Evolutionary conservation across 1,140 invertebrate species (phyloP).

Genomic region (Nasonia giraulti): DNA sequence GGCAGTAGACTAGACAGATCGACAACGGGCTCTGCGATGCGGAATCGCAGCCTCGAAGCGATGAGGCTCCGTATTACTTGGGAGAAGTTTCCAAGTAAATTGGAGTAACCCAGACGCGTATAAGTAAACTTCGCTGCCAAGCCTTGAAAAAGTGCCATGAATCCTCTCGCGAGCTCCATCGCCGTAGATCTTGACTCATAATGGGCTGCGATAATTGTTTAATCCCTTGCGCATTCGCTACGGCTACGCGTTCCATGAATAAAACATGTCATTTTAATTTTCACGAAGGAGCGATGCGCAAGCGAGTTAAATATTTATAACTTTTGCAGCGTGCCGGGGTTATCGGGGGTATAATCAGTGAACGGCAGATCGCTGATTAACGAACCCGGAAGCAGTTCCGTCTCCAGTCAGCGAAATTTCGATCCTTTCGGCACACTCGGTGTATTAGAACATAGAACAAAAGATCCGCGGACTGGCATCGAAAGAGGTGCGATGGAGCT

Average conservation of each 20-base stretch:
- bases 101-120: neutral
- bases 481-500: neutral
- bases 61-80: neutral
- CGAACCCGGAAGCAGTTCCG: too few species aligned
- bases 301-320: neutral
- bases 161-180: too few species aligned
- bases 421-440: too few species aligned
- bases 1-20: neutral
- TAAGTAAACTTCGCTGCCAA: neutral
- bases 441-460: neutral
- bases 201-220: neutral
- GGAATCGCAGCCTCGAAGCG: neutral
- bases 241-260: too few species aligned
- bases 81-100: neutral
- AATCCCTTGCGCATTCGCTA: too few species aligned
- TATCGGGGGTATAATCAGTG: too few species aligned
- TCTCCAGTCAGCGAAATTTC: too few species aligned
- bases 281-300: too few species aligned
- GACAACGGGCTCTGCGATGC: neutral
- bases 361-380: too few species aligned
- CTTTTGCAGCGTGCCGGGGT: too few species aligned
- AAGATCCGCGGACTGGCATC: neutral
- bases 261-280: too few species aligned
- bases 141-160: neutral
- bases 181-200: too few species aligned